Base-by-base conservation (phyloP, 2,113 vertebrate species). In the Carollia perspicillata region DNA sequence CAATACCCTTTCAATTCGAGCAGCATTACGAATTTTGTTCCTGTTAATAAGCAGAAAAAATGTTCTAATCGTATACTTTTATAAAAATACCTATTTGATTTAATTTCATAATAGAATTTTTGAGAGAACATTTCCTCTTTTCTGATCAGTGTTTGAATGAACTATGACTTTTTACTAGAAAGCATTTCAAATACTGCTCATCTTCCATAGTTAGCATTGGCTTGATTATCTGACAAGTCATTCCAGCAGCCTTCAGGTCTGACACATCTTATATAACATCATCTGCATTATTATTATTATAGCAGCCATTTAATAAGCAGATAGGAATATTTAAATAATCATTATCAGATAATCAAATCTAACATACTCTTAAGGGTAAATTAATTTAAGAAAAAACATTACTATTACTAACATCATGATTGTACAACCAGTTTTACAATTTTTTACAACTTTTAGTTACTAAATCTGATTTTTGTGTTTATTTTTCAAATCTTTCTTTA, bases 361-460 rank as follows among this genome's bases (percentile, higher is more conserved):
- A 98, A 97, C 97, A 98, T 98, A 98, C 96, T 98, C 97, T 98
- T 98, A 98, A 98, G 98, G 98, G 98, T 98, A 98, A 98, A 98
- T 99, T 99, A 99, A 99, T 97, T 99, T 99, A 99, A 98, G 97
- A 98, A 98, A 98, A 98, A 98, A 98, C 96, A 98, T 98, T 98
- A 98, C 97, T 98, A 98, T 98, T 97, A 98, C 98, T 98, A 98
- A 98, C 97, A 97, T 98, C 98, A 98, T 97, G 98, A 98, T 99
- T 98, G 98, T 98, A 99, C 98, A 99, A 98, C 98, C 98, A 97
- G 90, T 98, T 98, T 98, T 98, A 98, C 97, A 98, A 99, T 96
- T 98, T 98, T 99, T 99, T 99, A 99, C 99, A 99, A 98, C 98
- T 98, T 98, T 98, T 98, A 98, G 98, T 98, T 98, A 99, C 98